Conservation (phyloP, 2,797 vertebrate genomes). For the Limnodromus scolopaceus region DNA sequence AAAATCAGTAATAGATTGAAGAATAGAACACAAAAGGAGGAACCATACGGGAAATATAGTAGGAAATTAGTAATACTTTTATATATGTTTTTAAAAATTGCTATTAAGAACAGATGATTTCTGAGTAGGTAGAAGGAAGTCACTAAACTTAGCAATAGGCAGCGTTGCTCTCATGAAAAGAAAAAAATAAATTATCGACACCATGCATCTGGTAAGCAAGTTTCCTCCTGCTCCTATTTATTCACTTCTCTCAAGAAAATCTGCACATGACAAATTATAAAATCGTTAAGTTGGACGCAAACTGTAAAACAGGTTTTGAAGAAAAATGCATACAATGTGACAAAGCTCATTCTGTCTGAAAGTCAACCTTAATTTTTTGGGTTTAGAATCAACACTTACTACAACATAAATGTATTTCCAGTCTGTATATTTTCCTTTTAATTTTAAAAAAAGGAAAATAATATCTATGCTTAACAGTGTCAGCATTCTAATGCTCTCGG, state of each 20-base stretch:
- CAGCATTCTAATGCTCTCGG: not conserved
- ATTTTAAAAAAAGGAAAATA: not conserved
- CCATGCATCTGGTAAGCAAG: not conserved
- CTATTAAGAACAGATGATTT: not conserved
- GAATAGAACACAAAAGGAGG: not conserved
- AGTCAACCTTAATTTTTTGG: not conserved
- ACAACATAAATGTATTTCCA: not conserved
- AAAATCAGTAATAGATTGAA: not conserved
- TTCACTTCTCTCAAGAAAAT: not conserved
- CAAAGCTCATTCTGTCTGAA: not conserved
- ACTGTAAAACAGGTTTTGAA: not conserved
- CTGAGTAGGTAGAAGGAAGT: not conserved
- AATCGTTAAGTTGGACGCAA: not conserved
- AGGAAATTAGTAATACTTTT: not conserved
- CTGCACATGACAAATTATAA: not conserved
- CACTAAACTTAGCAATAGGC: not conserved
- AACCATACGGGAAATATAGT: not conserved
- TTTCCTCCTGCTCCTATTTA: not conserved
- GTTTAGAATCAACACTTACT: not conserved
- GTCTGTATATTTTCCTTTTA: not conserved
- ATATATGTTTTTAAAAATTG: not conserved
- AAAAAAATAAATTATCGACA: not conserved
- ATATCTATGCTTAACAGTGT: not conserved
- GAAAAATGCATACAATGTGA: not conserved
- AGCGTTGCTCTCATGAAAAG: not conserved